Evolutionary conservation across 2,113 vertebrate genomes (phyloP).

Genomic region (Cyprinodon brontotheroides): DNA sequence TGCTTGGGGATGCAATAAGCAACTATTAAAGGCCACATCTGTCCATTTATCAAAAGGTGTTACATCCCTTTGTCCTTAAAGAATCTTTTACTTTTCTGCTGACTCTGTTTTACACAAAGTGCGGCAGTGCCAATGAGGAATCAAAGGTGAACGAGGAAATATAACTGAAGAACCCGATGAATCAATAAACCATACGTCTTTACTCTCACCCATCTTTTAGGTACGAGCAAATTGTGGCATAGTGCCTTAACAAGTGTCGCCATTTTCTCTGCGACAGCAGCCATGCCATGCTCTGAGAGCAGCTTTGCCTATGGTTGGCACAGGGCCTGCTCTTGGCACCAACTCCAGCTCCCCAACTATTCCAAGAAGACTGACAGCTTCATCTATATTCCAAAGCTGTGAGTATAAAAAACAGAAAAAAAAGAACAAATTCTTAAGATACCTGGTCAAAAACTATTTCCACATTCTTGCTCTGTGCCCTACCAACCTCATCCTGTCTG

Average conservation of each 20-base stretch:
- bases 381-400: slow-evolving; percentile 36
- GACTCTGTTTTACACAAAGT: slow-evolving; percentile 39
- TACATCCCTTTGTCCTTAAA: slow-evolving; percentile 20
- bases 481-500: slow-evolving; percentile 63
- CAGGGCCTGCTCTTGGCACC: slow-evolving; percentile 67
- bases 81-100: slow-evolving; percentile 19
- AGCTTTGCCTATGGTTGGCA: slow-evolving; percentile 77
- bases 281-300: slow-evolving; percentile 74
- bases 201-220: slow-evolving; percentile 11
- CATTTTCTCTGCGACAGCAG: slow-evolving; percentile 77
- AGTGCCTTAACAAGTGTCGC: slow-evolving; percentile 58
- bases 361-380: slow-evolving; percentile 57
- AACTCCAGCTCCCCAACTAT: slow-evolving; percentile 57
- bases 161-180: slow-evolving; percentile 39
- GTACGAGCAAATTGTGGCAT: slow-evolving; percentile 52
- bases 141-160: slow-evolving; percentile 59
- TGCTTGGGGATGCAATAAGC: slow-evolving; percentile 30
- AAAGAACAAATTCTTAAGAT: slow-evolving; percentile 43
- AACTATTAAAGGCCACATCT: slow-evolving; percentile 12
- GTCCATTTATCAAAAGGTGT: slow-evolving; percentile 34
- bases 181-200: slow-evolving; percentile 38
- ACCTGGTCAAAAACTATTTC: slow-evolving; percentile 70
- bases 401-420: neutral
- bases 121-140: slow-evolving; percentile 28
- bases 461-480: slow-evolving; percentile 51